Evolutionary conservation across 2,113 vertebrate species (phyloP), one percentile per base, ranked within the genome.

Genomic region (Calyptommatus sinebrachiatus): DNA sequence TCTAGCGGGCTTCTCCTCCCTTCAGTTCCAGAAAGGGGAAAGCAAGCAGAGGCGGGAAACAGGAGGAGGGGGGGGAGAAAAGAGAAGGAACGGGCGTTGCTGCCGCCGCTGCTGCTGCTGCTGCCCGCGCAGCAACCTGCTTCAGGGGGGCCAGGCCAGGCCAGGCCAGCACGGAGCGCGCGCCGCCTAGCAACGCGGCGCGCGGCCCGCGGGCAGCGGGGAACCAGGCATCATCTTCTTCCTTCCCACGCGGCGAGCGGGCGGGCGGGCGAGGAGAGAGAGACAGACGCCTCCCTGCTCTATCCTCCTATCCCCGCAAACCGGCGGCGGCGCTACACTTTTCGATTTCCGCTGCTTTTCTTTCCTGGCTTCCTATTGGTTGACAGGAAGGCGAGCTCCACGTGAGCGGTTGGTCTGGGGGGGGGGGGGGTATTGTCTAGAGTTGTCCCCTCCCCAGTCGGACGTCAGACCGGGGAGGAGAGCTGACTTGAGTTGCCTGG

Each of bases 21-120:
- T 45, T 26, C 45, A 3, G 6, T 48, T 10, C 10, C 48, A 46
- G 29, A 57, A 29, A 63, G 35, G 5, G 12, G 46, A 5, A 1
- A 18, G 35, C 35, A 5, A 57, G 10, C 62, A 3, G 62, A 26
- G 62, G 62, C 62, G 46, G 5, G 14, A 50, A 5, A 9, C 1
- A 4, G 14, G 24, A 4, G 29, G 45, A 41, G 35, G 35, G 35
- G 35, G 35, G 35, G 35, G 35, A 4, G 35, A 4, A 18, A 2
- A 18, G 8, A 18, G 1, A 6, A 11, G 1, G 24, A 7, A 21
- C 3, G 41, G 53, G 0, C 66, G 73, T 21, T 4, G 21, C 29
- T 1, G n/a, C n/a, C n/a, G n/a, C n/a, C n/a, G 35, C 35, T n/a
- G 35, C 35, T 41, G 35, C 35, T 41, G 35, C 35, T 41, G 35